phyloP scores from a whole-genome alignment of 2,797 vertebrate genomes.

The Smutsia gigantea region DNA sequence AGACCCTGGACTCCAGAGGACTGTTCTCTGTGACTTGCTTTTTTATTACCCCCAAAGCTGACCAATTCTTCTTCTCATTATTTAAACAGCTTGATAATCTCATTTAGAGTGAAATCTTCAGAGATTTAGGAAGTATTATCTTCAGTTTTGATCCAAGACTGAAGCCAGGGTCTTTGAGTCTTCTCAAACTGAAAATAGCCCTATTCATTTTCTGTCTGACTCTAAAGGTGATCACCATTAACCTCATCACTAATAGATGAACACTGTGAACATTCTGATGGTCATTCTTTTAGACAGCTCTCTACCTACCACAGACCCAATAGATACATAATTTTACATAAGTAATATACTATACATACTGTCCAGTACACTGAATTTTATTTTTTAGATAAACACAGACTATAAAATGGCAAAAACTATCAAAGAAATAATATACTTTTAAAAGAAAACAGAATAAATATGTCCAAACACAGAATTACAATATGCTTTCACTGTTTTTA shows the following conservation, averaged over 20 bases:
- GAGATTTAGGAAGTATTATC: not conserved
- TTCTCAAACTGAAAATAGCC: constrained; percentile 51
- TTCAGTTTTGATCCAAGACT: constrained; percentile 7
- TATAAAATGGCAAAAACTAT: constrained; percentile 51
- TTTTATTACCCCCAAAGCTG: not conserved
- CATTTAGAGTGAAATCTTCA: not conserved
- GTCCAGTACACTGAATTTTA: constrained; percentile 28
- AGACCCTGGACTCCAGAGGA: not conserved
- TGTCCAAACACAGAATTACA: not conserved
- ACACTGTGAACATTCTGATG: not conserved
- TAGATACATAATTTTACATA: constrained; percentile 22
- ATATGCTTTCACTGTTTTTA: constrained; percentile 8
- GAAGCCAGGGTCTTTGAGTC: not conserved
- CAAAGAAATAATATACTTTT: constrained; percentile 25
- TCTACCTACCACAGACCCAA: constrained; percentile 31
- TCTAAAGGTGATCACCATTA: constrained; percentile 45
- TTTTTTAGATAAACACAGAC: constrained; percentile 49
- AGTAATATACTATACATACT: not conserved
- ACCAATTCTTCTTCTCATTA: not conserved
- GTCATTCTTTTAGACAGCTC: constrained; percentile 3
- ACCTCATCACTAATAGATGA: constrained; percentile 7
- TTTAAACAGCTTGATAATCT: not conserved
- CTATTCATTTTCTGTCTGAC: not conserved
- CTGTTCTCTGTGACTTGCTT: not conserved
- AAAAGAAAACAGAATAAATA: constrained; percentile 42